phyloP scores from a whole-genome alignment of 2,888 invertebrate species.

The Criorhina ranunculi region DNA sequence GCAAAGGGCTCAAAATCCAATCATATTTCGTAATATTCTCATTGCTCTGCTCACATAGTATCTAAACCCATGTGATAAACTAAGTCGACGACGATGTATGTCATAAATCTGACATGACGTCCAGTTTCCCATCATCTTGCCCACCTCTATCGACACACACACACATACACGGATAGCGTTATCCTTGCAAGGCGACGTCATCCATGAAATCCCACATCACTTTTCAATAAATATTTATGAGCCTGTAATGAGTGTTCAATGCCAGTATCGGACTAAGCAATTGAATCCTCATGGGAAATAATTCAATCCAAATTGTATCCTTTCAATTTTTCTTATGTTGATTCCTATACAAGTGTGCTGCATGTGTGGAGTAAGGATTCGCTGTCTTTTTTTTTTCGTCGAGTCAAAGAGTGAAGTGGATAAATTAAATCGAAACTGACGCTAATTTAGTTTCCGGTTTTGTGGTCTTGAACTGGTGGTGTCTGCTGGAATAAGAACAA shows the following conservation, averaged over 20 bases:
- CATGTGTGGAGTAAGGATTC: constrained; percentile 8
- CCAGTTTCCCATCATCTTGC: constrained; percentile 56
- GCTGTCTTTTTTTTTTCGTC: constrained; percentile 20
- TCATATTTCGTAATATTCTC: constrained; percentile 72
- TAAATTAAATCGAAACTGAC: constrained; percentile 77
- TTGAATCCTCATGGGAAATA: constrained; percentile 76
- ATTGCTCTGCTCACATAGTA: constrained; percentile 70
- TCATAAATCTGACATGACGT: constrained; percentile 76
- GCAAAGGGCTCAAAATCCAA: constrained; percentile 76
- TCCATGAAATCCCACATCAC: constrained; percentile 76
- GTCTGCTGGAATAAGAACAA: constrained; percentile 65
- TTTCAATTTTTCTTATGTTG: constrained; percentile 65
- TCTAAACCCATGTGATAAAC: constrained; percentile 72
- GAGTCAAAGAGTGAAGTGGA: constrained; percentile 69
- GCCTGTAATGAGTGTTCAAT: constrained; percentile 77
- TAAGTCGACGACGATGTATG: constrained; percentile 67
- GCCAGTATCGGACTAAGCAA: constrained; percentile 72
- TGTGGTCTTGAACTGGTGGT: constrained; percentile 74
- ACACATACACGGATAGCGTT: constrained; percentile 17
- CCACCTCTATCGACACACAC: constrained; percentile 19
- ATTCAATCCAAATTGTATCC: constrained; percentile 76
- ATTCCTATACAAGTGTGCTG: constrained; percentile 28
- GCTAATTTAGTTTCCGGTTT: constrained; percentile 76
- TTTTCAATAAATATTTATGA: constrained; percentile 77
- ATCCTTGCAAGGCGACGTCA: constrained; percentile 64